A percentile compares a stretch with the other conserved stretches of the same genome.
phyloP scores from a whole-genome alignment of 2,113 vertebrate species.

The Heterocephalus glaber region DNA sequence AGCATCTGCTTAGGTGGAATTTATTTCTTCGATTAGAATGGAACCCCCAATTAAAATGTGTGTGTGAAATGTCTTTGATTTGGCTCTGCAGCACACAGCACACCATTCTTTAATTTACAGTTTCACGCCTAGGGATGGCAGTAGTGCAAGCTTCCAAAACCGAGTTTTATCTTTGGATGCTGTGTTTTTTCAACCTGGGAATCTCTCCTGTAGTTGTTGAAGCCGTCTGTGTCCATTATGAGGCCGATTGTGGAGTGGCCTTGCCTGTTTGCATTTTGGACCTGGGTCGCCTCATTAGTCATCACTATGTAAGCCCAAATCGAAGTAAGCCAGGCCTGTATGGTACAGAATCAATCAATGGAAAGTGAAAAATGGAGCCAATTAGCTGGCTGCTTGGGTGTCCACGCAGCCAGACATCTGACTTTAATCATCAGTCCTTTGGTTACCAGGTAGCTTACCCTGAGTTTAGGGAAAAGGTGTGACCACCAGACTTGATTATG shows the following conservation, averaged over 20 bases:
- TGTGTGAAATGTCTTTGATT: slow-evolving; percentile 66
- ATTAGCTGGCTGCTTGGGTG: slow-evolving; percentile 64
- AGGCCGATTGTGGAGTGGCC: not conserved
- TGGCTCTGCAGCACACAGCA: slow-evolving; percentile 70
- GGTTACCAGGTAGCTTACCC: not conserved
- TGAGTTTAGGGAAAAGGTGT: not conserved
- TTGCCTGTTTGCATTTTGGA: not conserved
- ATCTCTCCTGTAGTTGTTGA: slow-evolving; percentile 29
- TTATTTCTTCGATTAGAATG: slow-evolving; percentile 73
- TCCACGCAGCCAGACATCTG: slow-evolving; percentile 32
- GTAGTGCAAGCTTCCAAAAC: slow-evolving; percentile 73
- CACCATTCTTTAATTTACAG: slow-evolving; percentile 80
- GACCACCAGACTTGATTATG: not conserved
- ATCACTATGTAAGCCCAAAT: not conserved
- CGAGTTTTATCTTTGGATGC: slow-evolving; percentile 31
- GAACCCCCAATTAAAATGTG: slow-evolving; percentile 74
- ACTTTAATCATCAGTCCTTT: slow-evolving; percentile 8
- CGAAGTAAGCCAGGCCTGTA: slow-evolving; percentile 55
- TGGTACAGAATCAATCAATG: slow-evolving; percentile 57
- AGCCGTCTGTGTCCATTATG: not conserved
- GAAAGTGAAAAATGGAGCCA: slow-evolving; percentile 73
- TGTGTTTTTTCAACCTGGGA: slow-evolving; percentile 68
- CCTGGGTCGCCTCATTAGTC: slow-evolving; percentile 56
- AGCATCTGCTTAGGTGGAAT: slow-evolving; percentile 75
- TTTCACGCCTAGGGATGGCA: slow-evolving; percentile 81